These are phyloP conservation scores for Perodicticus potto DNA, from an alignment of 2,797 vertebrate genomes.

Conservation along the genomic window DNA sequence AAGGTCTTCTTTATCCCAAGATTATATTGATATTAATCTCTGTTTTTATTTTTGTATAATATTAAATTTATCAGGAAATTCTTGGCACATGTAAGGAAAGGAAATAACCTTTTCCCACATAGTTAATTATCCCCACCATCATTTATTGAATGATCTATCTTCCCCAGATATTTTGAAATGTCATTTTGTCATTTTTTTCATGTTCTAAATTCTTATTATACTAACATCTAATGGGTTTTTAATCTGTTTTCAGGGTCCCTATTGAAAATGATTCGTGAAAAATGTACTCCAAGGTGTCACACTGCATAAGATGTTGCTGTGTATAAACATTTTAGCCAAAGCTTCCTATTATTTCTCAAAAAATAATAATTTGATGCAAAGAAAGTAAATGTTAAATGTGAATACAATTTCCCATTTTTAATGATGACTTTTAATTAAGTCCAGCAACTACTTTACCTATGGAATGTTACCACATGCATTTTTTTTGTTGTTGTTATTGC, in stretches of 20 bases:
- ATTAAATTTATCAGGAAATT: slow-evolving; percentile 8
- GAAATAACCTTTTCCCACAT: neutral
- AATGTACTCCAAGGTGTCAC: neutral
- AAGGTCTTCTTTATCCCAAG: neutral
- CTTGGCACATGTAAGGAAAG: neutral
- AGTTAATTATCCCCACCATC: neutral
- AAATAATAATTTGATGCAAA: slow-evolving; percentile 56
- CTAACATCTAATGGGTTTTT: neutral
- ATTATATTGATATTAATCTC: neutral
- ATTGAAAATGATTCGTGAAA: slow-evolving; percentile 19
- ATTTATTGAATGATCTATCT: neutral
- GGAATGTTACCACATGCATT: slow-evolving; percentile 48
- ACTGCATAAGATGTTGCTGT: neutral
- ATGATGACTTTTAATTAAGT: slow-evolving; percentile 62
- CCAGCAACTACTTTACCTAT: slow-evolving; percentile 58
- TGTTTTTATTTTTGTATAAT: neutral
- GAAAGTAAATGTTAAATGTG: slow-evolving; percentile 54
- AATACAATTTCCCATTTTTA: slow-evolving; percentile 46
- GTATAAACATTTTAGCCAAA: slow-evolving; percentile 24
- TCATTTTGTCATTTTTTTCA: neutral
- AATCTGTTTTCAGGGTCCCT: slow-evolving; percentile 2
- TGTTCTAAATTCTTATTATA: slow-evolving; percentile 4
- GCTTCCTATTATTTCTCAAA: slow-evolving; percentile 1
- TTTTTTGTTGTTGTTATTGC: no score
- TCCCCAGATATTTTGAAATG: neutral